Percentiles rank a stretch among this genome's conserved stretches.
Conservation (phyloP, 2,888 invertebrate genomes). For the Lomographa bimaculata region DNA sequence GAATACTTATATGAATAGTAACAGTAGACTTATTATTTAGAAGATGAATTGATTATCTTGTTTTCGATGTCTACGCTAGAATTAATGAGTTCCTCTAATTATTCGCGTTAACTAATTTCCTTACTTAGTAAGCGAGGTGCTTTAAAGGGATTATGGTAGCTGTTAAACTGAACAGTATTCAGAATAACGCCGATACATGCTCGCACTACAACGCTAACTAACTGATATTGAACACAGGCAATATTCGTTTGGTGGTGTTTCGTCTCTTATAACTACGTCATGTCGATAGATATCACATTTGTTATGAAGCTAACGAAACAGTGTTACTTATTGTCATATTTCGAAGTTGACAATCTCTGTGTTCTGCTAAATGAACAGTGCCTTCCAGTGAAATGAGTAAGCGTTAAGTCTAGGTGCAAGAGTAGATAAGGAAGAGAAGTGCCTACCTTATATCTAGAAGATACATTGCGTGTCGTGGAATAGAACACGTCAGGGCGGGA, state of each 20-base stretch:
- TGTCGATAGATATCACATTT: constrained; percentile 9
- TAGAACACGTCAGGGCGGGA: constrained; percentile 79
- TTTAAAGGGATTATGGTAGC: constrained; percentile 36
- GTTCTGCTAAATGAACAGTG: not conserved
- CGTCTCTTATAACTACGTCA: constrained; percentile 43
- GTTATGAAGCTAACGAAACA: constrained; percentile 33
- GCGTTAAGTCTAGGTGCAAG: constrained; percentile 52
- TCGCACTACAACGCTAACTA: constrained; percentile 30
- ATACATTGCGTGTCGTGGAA: constrained; percentile 72
- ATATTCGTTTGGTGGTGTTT: constrained; percentile 68
- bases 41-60: constrained; percentile 22
- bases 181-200: constrained; percentile 14
- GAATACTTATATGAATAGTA: constrained; percentile 44
- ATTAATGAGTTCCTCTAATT: constrained; percentile 39
- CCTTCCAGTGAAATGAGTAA: constrained; percentile 30
- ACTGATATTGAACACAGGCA: constrained; percentile 69
- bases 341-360: constrained; percentile 38
- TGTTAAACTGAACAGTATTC: constrained; percentile 23
- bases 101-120: constrained; percentile 26
- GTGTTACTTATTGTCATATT: constrained; percentile 59
- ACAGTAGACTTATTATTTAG: constrained; percentile 39
- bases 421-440: constrained; percentile 56
- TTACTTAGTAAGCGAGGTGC: constrained; percentile 48
- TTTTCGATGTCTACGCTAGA: constrained; percentile 58
- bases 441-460: constrained; percentile 48